Evolutionary conservation across 2,888 invertebrate species (phyloP), one percentile per base, ranked within the genome.

Genomic region (Listrodromus nycthemerus): DNA sequence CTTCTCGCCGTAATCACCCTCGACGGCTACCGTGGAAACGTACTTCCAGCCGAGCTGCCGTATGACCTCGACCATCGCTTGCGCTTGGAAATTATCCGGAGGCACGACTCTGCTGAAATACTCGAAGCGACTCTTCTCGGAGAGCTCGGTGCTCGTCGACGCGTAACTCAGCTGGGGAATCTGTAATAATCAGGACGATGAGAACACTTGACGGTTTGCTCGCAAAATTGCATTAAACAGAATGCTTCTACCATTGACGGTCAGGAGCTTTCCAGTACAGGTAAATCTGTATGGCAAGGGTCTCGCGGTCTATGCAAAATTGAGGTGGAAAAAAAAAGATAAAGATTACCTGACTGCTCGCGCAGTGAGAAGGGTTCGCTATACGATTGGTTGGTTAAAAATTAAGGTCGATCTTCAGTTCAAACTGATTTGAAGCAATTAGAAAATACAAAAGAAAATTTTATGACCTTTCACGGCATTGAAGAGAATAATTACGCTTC

Each of bases 1-100:
- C 93, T 95, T 95, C 91, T 96, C 96, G 2, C 97, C 97, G 89
- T 97, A 97, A 88, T 96, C 96, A 16, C 97, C 97, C 88, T 96
- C 96, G 52, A 96, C 96, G 27, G 96, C 96, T 7, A 97, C 95
- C 0, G 96, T 97, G 21, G 96, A 96, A 3, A 97, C 96, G 91
- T 96, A 97, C 87, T 95, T 96, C 97, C 96, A 97, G 52, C 95
- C 95, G n/a, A 96, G 94, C 81, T 94, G 94, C 80, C 94, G 94
- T 65, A 96, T 95, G 88, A 96, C 95, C 92, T 96, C 96, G 30
- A 96, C 96, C 94, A 96, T 95, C 0, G 96, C 91, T 70, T 95
- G 95, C 0, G 96, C 96, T 91, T 96, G 96, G 87, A 96, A 95
- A 91, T 95, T 96, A 91, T 96, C 96, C 10, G 96, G 96, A 7